phyloP scores from a whole-genome alignment of 2,113 vertebrate genomes.

The Polyodon spathula region DNA sequence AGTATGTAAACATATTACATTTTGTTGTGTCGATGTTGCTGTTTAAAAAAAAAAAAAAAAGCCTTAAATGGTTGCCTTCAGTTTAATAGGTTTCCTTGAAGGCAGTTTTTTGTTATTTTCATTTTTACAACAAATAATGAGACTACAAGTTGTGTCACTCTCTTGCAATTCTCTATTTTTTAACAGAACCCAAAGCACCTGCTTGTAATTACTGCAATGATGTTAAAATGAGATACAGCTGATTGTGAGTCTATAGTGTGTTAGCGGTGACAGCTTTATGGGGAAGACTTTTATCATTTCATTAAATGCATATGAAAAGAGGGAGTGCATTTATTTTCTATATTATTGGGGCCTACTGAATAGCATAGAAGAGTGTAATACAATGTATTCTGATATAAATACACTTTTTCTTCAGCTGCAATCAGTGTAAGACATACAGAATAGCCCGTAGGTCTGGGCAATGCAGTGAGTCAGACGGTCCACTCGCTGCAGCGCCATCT shows the following conservation, averaged over 20 bases:
- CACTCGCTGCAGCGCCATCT: too few species aligned
- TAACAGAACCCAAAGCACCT: constrained; percentile 29
- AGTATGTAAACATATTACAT: too few species aligned
- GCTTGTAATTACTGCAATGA: constrained; percentile 48
- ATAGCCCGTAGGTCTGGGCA: too few species aligned
- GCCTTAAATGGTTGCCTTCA: constrained; percentile 22
- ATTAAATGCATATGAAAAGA: constrained; percentile 44
- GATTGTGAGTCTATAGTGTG: constrained; percentile 42
- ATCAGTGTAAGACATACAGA: too few species aligned
- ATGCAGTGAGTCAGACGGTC: too few species aligned
- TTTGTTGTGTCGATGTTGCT: too few species aligned
- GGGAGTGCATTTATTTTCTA: constrained; percentile 44
- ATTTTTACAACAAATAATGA: constrained; percentile 35
- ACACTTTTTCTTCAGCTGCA: too few species aligned
- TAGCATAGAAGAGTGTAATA: neutral
- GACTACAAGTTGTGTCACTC: constrained; percentile 41
- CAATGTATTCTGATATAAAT: too few species aligned
- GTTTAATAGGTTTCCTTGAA: constrained; percentile 23
- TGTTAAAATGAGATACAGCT: constrained; percentile 48
- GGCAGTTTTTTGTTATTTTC: constrained; percentile 33
- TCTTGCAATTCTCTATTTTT: constrained; percentile 25
- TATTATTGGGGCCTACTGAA: constrained; percentile 1
- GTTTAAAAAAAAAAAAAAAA: constrained; percentile 22
- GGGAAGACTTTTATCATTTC: constrained; percentile 47
- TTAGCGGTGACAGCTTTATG: constrained; percentile 45